Base-by-base conservation (phyloP, 2,888 invertebrate genomes). In the Erebia aethiops region DNA sequence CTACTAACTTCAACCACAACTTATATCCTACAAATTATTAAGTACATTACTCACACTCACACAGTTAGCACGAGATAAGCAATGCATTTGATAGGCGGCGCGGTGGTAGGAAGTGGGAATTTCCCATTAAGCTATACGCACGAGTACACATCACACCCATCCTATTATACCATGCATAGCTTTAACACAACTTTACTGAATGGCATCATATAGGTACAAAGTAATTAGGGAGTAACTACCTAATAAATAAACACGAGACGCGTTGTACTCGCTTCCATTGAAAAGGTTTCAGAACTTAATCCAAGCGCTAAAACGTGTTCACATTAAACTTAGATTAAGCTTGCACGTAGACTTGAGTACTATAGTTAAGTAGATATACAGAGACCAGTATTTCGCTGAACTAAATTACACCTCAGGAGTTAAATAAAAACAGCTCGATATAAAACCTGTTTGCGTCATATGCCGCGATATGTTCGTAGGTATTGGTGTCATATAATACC, bases 391-490 rank as follows among this genome's bases (percentile, higher is more conserved):
- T 52, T 64, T 10, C 8, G 52, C 13, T 64, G 18, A 64, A 54
- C 41, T 64, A 52, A 64, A 54, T 64, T 54, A 64, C 64, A 63
- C 21, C 51, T 51, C 51, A 64, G 52, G 49, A 62, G 35, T 52
- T 41, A 52, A 52, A 21, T 62, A 49, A 64, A 64, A 64, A 64
- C 64, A 10, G 60, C 16, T 56, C 13, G 52, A 60, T 14, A 69
- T 43, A 61, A 70, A 69, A 71, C 70, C 60, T 56, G 56, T 52
- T 73, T 57, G 62, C 51, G 62, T 64, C 56, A 43, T 65, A 54
- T 51, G 64, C 46, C 56, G 69, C 63, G 67, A 69, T 69, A 54
- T 60, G 71, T 64, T 43, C 41, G 41, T 64, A 64, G 64, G 51
- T 52, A 35, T 41, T 18, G 57, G 57, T 69, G 67, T 64, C 71